Conservation (phyloP, 2,113 vertebrate genomes). For the Furnarius figulus region DNA sequence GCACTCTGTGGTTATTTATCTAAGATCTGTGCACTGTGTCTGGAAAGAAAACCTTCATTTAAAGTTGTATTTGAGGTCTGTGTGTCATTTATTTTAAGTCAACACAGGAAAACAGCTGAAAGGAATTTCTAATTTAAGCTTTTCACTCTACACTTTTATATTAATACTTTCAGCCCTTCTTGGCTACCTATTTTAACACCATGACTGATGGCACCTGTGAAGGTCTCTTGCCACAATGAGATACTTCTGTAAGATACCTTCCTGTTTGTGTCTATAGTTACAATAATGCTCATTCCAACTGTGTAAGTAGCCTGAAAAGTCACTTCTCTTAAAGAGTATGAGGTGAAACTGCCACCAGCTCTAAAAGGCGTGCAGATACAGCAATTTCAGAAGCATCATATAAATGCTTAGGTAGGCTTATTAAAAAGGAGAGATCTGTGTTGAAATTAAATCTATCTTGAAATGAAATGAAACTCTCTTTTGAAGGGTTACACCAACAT, state of each 20-base stretch:
- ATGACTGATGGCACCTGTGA: background rate
- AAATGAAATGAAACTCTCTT: background rate
- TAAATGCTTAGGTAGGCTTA: background rate
- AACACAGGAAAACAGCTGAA: background rate
- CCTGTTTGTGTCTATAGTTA: background rate
- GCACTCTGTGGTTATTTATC: constrained; percentile 1
- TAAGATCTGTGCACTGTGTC: background rate
- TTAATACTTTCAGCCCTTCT: background rate
- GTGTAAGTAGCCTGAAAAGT: background rate
- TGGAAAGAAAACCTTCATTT: background rate
- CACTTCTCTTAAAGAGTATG: background rate
- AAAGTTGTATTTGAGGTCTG: background rate
- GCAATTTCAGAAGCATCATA: background rate
- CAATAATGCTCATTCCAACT: background rate
- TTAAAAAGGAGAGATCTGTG: background rate
- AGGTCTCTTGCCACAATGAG: background rate
- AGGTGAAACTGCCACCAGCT: background rate
- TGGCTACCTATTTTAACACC: background rate
- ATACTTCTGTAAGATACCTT: background rate
- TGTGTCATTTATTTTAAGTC: background rate
- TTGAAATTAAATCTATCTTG: too few species aligned
- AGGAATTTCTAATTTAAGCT: background rate
- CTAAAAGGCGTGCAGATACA: background rate
- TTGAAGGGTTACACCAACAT: background rate
- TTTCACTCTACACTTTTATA: background rate